phyloP scores from a whole-genome alignment of 2,797 vertebrate species.

The Platalea minor region DNA sequence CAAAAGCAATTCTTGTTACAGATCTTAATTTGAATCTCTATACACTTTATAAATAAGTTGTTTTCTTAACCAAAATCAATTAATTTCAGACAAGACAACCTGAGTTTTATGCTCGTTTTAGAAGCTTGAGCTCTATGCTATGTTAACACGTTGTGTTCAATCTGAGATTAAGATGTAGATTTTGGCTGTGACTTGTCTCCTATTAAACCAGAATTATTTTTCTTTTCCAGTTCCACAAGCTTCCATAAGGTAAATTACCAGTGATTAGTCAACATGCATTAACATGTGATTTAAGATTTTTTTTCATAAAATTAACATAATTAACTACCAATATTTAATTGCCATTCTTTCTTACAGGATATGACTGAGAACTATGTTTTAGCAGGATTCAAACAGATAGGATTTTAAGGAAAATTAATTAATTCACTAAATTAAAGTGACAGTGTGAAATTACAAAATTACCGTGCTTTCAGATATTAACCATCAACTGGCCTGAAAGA shows the following conservation, averaged over 20 bases:
- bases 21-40: background rate
- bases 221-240: background rate
- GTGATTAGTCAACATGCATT: background rate
- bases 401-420: background rate
- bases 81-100: background rate
- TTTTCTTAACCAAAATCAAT: background rate
- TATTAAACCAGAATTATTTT: background rate
- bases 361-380: background rate
- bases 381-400: background rate
- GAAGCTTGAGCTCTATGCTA: background rate
- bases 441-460: background rate
- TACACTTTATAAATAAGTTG: background rate
- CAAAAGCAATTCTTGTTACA: background rate
- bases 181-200: background rate
- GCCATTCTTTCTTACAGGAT: background rate
- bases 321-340: background rate
- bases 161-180: background rate
- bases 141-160: background rate
- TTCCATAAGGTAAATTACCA: background rate
- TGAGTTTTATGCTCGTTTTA: background rate
- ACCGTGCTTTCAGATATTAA: background rate
- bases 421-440: background rate
- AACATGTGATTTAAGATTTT: background rate
- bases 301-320: background rate
- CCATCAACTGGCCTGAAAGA: background rate